Evolutionary conservation across 35 echinoderm and acorn worm genomes (phyloP).

Genomic region (Holothuria glaberrima): DNA sequence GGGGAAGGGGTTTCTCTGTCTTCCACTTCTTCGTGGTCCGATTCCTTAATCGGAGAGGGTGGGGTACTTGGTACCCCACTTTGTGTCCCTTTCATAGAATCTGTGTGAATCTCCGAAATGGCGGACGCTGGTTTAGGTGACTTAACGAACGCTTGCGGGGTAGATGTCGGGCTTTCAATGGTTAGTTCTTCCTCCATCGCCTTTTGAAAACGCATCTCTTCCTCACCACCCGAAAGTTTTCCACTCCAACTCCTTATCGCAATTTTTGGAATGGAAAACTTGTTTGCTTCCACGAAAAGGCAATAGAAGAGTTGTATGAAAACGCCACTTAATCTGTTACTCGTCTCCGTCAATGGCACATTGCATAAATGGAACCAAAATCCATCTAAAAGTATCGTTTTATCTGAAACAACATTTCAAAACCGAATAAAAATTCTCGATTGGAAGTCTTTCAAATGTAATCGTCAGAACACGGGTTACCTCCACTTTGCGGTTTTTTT

Average conservation of each 20-base stretch:
- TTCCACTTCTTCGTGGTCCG: not conserved
- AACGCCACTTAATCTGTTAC: too few relatives aligned
- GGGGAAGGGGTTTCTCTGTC: conserved; percentile 18
- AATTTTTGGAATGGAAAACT: not conserved
- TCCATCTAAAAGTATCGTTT: too few relatives aligned
- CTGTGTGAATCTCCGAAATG: not conserved
- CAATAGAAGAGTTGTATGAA: not conserved
- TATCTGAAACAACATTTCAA: too few relatives aligned
- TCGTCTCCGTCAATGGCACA: too few relatives aligned
- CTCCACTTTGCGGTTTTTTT: too few relatives aligned
- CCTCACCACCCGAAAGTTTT: not conserved
- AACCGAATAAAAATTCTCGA: too few relatives aligned
- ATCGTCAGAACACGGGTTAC: too few relatives aligned
- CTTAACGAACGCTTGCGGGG: conserved; percentile 29
- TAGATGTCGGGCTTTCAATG: conserved; percentile 15
- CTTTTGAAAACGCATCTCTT: conserved; percentile 57
- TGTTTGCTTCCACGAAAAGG: not conserved
- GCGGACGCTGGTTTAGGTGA: conserved; percentile 1
- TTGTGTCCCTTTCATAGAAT: not conserved
- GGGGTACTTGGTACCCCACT: not conserved
- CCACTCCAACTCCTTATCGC: not conserved
- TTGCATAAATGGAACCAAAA: too few relatives aligned
- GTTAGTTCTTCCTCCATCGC: conserved; percentile 39
- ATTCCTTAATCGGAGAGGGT: not conserved
- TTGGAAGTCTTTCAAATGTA: too few relatives aligned